These are phyloP conservation scores for Solen grandis DNA, from an alignment of 1,140 invertebrate species.

Conservation along the genomic window DNA sequence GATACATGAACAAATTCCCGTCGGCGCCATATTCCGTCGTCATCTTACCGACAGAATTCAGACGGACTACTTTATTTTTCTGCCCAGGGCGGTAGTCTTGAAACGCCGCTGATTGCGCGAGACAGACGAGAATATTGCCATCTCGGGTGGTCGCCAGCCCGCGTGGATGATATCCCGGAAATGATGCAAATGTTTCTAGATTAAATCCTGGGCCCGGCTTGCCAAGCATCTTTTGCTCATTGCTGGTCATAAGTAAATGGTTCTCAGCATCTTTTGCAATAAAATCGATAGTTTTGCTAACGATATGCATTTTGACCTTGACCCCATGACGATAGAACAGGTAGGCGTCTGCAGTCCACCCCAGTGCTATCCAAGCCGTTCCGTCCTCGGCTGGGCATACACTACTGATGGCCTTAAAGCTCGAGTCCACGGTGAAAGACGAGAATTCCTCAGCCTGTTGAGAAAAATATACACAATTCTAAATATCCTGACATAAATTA, in stretches of 20 bases:
- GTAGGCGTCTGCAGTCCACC: conserved; percentile 47
- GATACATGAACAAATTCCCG: conserved; percentile 52
- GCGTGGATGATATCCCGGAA: conserved; percentile 48
- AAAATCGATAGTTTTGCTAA: conserved; percentile 47
- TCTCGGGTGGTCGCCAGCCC: conserved; percentile 24
- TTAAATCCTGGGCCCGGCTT: conserved; percentile 51
- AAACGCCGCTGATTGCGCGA: conserved; percentile 48
- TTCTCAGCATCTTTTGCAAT: conserved; percentile 40
- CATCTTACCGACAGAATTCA: conserved; percentile 30
- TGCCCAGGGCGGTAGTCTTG: conserved; percentile 42
- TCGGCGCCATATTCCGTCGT: conserved; percentile 43
- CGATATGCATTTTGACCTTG: conserved; percentile 42
- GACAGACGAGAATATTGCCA: conserved; percentile 40
- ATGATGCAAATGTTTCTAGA: conserved; percentile 35
- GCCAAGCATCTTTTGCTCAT: conserved; percentile 47
- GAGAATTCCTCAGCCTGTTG: conserved; percentile 42
- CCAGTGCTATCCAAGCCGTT: conserved; percentile 47
- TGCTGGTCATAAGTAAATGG: conserved; percentile 45
- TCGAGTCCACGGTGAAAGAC: conserved; percentile 39
- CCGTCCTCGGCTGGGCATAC: conserved; percentile 41
- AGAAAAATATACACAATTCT: not conserved
- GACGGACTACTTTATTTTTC: conserved; percentile 48
- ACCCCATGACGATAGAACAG: conserved; percentile 48
- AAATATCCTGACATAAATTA: not conserved
- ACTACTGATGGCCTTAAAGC: conserved; percentile 47